phyloP scores from a whole-genome alignment of 37 sponge, comb jelly and placozoan genomes.

The Chondrilla cf. caribensis region DNA sequence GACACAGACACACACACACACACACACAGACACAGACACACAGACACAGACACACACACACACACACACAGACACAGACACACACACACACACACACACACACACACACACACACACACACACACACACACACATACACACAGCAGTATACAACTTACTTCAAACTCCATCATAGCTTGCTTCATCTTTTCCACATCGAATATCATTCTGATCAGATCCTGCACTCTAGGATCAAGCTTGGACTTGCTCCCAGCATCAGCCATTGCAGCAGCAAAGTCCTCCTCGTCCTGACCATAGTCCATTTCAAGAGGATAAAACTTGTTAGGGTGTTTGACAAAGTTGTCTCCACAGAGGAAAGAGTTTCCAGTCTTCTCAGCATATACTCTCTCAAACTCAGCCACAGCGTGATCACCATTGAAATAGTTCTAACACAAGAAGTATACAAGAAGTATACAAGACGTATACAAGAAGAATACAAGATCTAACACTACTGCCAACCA shows the following conservation, averaged over 20 bases:
- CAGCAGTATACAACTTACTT: conserved; percentile 66
- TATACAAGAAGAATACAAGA: too few relatives aligned
- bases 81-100: conserved; percentile 3
- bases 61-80: not conserved
- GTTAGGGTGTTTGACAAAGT: conserved; percentile 67
- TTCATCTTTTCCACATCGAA: conserved; percentile 97
- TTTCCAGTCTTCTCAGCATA: conserved; percentile 87
- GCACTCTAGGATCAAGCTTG: conserved; percentile 72
- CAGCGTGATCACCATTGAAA: conserved; percentile 33
- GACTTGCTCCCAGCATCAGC: conserved; percentile 66
- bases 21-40: conserved; percentile 1
- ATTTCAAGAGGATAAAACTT: conserved; percentile 98
- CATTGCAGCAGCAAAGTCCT: conserved; percentile 19
- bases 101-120: conserved; percentile 3
- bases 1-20: not conserved
- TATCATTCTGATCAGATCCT: conserved; percentile 82
- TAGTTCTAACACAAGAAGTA: not conserved
- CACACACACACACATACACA: conserved; percentile 19
- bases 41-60: conserved; percentile 1
- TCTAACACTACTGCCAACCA: too few relatives aligned
- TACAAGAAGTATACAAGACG: too few relatives aligned
- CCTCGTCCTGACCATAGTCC: conserved; percentile 91
- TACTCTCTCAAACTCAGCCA: conserved; percentile 42
- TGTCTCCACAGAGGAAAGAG: conserved; percentile 43
- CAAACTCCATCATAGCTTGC: conserved; percentile 92